Evolutionary conservation across 1,140 invertebrate species (phyloP), one percentile per base, ranked within the genome.

Genomic region (Drosophila parabipectinata): DNA sequence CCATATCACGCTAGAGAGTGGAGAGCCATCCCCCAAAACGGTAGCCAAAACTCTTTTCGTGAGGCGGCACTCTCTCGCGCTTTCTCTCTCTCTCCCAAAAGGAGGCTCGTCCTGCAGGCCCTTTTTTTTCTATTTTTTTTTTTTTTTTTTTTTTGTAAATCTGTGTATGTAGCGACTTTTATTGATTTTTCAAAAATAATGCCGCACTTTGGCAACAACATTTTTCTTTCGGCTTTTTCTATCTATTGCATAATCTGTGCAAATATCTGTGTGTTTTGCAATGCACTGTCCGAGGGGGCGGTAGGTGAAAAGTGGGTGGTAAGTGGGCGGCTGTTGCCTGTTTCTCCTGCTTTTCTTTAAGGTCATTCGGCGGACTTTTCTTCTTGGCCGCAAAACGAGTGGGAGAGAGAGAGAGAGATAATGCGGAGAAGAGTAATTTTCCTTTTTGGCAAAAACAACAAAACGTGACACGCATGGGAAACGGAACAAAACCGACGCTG

Each of bases 361-460:
- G 83, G 83, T 87, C 83, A 79, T 88, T 88, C 83, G 75, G 56
- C 79, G 83, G 83, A 89, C 83, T 83, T 74, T 64, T 64, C 79
- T 75, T 32, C 58, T 68, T 51, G 47, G 34, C 34, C 34, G 30
- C 39, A 53, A 21, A 52, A 14, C 59, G 64, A 60, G 56, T 56
- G 44, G 57, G 55, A 67, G 59, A 41, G 41, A 3, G 18, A 10
- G 9, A 41, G 41, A 3, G 8, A 10, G 9, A 47, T 7, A 47
- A 21, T 24, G 41, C 14, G 41, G 30, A 67, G 9, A 28, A 45
- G 45, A 59, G 37, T 37, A 34, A 54, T 67, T 67, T 41, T 30
- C 18, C 24, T 53, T 64, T 66, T 75, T 75, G 50, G 47, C 77
- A 62, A 37, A 57, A 62, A 47, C 59, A 79, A 56, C 73, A 87